Percentiles rank a stretch among this genome's conserved stretches.
phyloP scores from a whole-genome alignment of 2,888 invertebrate genomes.

The Mythimna ferrago region DNA sequence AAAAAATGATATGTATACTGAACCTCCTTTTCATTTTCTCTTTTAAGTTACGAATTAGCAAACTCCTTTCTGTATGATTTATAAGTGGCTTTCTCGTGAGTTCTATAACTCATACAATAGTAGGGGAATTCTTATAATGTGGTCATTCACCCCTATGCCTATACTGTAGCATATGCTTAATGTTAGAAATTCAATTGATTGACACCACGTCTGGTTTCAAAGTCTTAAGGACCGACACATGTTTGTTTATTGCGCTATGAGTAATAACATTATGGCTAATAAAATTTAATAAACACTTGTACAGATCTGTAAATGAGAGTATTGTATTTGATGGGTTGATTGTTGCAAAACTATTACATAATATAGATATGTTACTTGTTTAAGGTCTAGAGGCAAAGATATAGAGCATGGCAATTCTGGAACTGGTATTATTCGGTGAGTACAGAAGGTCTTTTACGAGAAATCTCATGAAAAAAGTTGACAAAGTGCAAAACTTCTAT shows the following conservation, averaged over 20 bases:
- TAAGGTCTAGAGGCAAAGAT: no score
- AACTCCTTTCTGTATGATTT: not conserved
- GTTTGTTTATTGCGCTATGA: slow-evolving; percentile 68
- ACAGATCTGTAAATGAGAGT: slow-evolving; percentile 36
- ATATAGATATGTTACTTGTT: not conserved
- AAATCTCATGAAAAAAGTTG: not conserved
- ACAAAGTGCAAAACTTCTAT: not conserved
- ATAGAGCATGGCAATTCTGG: not conserved
- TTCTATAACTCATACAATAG: slow-evolving; percentile 56
- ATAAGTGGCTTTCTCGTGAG: slow-evolving; percentile 42
- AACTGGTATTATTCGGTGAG: no score
- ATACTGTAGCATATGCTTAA: slow-evolving; percentile 84
- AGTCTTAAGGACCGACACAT: slow-evolving; percentile 72
- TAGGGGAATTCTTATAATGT: slow-evolving; percentile 75
- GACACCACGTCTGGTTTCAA: slow-evolving; percentile 83
- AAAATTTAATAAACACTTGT: slow-evolving; percentile 71
- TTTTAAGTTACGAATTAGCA: no score
- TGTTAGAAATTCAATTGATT: slow-evolving; percentile 87
- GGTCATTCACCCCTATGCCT: slow-evolving; percentile 83
- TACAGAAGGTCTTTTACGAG: no score
- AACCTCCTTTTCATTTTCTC: no score
- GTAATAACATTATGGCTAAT: slow-evolving; percentile 72
- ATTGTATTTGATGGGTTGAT: slow-evolving; percentile 44
- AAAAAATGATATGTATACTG: no score
- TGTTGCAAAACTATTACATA: slow-evolving; percentile 33